Base-by-base conservation (phyloP, 2,888 invertebrate genomes). In the Schrankia costaestrigalis region DNA sequence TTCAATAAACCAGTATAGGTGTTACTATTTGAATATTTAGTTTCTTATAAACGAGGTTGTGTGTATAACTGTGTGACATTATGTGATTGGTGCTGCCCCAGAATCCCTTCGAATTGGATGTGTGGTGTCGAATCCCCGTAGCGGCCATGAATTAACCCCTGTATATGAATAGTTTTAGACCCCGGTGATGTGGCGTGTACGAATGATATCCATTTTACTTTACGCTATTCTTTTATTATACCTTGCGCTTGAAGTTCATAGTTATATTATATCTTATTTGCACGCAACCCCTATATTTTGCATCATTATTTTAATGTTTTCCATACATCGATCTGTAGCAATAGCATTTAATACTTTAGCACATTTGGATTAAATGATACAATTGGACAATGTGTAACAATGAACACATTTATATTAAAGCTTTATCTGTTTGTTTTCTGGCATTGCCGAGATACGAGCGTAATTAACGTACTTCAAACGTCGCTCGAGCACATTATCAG, bases 351-450 rank as follows among this genome's bases (percentile, higher is more conserved):
- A 54, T 67, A 57, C 49, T 58, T 62, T 66, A 71, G 66, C 68
- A 70, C 64, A 63, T 56, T 54, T 59, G 41, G 47, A 57, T 56
- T 49, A 56, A 55, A 56, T 26, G 15, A 24, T 32, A 34, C 66
- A 54, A 58, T 62, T 55, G 52, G 41, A 46, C 59, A 35, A 61
- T 60, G 57, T 66, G 55, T 74, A 66, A 58, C 62, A 13, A 58
- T 36, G 26, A 57, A 64, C 61, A 67, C 67, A 68, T 71, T 67
- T 60, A 67, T 61, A 66, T 67, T 74, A 60, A 77, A 82, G 85
- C 86, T 87, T 87, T 85, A 86, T 83, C 85, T 86, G 86, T 86
- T 87, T 87, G 84, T 89, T 89, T 87, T 89, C 87, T 88, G 86
- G 84, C 85, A 88, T 85, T 76, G 83, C 84, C 83, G 81, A 73